Base-by-base conservation (phyloP, 2,888 invertebrate species). In the Epirrita christyi region DNA sequence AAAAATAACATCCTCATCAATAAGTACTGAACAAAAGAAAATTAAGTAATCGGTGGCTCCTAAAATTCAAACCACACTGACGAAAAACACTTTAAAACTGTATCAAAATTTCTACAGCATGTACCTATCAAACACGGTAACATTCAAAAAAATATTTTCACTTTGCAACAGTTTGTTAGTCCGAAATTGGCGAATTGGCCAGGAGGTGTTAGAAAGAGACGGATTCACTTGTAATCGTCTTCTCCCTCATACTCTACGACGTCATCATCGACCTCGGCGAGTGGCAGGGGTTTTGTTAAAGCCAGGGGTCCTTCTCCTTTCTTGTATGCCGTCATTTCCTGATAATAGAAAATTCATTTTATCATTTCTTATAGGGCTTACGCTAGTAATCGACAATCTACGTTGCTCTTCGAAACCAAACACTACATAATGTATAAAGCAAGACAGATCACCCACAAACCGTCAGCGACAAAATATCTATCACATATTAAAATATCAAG, bases 251-350 rank as follows among this genome's bases (percentile, higher is more conserved):
- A 94, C 48, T 93, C 94, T 32, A 89, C 93, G 43, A 93, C 93
- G 49, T 94, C 94, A 59, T 93, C 94, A 67, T 93, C 94, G 11
- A 91, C 92, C 66, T 92, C 93, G 0, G 67, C 60, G 29, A 55
- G 63, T 11, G 67, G 54, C 7, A 74, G 73, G 38, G 72, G 76
- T 45, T 77, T 75, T 13, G 77, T 93, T 70, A 92, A 78, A 48
- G 91, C 92, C 68, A 89, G 56, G 0, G 92, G 93, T 56, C 95
- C 45, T 7, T 42, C 42, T 10, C 43, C 95, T 88, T 96, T 96
- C 88, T 96, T 96, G 92, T 97, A 97, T 50, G 96, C 96, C 62
- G 96, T 96, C 95, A 96, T 96, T 92, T 97, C 96, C 96, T 96
- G 81, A 2, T 90, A 90, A 56, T 8, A 14, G 8, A 14, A 14